Conservation (phyloP, 64 coral and sea anemone species). For the Montipora cactus region DNA sequence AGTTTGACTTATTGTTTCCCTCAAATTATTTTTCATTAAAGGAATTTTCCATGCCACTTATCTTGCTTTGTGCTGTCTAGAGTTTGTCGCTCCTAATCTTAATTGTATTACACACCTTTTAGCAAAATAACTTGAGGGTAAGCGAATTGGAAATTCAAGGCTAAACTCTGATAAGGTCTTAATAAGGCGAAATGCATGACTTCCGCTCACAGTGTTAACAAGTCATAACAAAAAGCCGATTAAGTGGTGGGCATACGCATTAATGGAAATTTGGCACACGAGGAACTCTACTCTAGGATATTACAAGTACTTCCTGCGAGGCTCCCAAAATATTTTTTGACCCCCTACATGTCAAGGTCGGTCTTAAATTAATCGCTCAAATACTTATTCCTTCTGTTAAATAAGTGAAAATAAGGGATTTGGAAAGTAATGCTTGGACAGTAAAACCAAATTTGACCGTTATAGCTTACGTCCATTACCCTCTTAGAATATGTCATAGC, state of each 20-base stretch:
- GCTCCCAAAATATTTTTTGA: background rate
- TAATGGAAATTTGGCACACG: background rate
- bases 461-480: background rate
- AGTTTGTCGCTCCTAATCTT: slow-evolving; percentile 3
- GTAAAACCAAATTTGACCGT: background rate
- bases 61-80: background rate
- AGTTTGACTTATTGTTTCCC: background rate
- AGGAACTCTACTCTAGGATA: background rate
- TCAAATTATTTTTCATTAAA: background rate
- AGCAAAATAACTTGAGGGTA: background rate
- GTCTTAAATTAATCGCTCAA: background rate
- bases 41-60: background rate
- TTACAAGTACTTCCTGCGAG: background rate
- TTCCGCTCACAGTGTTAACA: background rate
- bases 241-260: background rate
- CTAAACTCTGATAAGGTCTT: background rate
- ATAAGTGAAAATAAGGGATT: background rate
- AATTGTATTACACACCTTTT: slow-evolving; percentile 3
- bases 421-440: too few species aligned
- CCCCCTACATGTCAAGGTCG: background rate
- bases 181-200: background rate
- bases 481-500: background rate
- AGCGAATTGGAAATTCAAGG: background rate
- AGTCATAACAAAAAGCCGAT: background rate
- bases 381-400: background rate